These are phyloP conservation scores for Eurois occulta DNA, from an alignment of 2,888 invertebrate species.

Conservation along the genomic window DNA sequence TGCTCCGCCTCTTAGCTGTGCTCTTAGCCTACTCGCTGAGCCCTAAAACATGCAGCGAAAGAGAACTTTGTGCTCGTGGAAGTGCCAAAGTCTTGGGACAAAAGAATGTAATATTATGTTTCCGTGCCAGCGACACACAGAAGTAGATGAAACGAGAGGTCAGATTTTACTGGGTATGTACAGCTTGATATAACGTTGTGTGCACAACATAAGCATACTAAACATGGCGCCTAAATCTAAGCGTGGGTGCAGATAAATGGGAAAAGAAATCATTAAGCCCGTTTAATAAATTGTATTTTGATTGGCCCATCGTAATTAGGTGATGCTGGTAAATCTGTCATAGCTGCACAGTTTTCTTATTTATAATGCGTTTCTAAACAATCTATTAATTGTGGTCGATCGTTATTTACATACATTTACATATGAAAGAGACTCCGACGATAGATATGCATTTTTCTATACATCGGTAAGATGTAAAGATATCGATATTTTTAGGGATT, in stretches of 20 bases:
- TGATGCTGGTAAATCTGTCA: slow-evolving; percentile 50
- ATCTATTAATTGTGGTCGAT: slow-evolving; percentile 48
- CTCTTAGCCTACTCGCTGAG: not conserved
- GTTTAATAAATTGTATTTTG: slow-evolving; percentile 58
- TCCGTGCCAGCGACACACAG: not conserved
- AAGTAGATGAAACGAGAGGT: not conserved
- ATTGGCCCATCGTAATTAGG: slow-evolving; percentile 46
- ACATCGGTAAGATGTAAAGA: not conserved
- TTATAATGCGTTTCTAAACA: slow-evolving; percentile 44
- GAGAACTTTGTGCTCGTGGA: not conserved
- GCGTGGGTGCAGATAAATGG: slow-evolving; percentile 54
- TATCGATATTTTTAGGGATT: not conserved
- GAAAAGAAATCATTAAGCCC: slow-evolving; percentile 40
- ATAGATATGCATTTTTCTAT: slow-evolving; percentile 7
- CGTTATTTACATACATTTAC: slow-evolving; percentile 50
- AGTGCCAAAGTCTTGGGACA: not conserved
- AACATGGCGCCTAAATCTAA: slow-evolving; percentile 35
- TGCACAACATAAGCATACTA: slow-evolving; percentile 11
- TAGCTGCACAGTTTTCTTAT: slow-evolving; percentile 46
- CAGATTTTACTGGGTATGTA: not conserved
- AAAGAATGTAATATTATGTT: not conserved
- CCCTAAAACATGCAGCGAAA: not conserved
- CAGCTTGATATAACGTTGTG: not conserved
- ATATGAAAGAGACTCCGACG: slow-evolving; percentile 43
- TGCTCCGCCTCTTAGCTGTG: not conserved